Conservation (phyloP, 2,797 vertebrate species). For the Chaunax sp. region DNA sequence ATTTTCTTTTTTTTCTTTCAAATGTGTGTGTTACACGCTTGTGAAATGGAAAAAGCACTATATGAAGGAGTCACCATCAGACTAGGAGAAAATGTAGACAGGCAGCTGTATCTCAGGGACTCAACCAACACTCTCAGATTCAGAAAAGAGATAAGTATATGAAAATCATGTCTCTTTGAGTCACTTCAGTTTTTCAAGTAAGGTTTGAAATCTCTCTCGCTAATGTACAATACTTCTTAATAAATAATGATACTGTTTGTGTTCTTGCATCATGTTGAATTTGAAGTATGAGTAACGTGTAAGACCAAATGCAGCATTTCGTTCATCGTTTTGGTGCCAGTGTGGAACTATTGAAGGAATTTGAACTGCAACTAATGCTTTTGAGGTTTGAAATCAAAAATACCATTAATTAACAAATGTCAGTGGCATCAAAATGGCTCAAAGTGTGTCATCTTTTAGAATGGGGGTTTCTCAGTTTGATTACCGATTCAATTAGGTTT, state of each 20-base stretch:
- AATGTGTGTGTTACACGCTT: slow-evolving; percentile 29
- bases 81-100: slow-evolving; percentile 36
- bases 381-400: not conserved
- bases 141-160: slow-evolving; percentile 40
- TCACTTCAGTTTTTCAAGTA: slow-evolving; percentile 29
- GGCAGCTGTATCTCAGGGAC: slow-evolving; percentile 78
- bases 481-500: slow-evolving; percentile 25
- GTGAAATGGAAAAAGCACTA: slow-evolving; percentile 49
- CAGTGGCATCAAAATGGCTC: not conserved
- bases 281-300: slow-evolving; percentile 24
- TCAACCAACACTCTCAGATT: slow-evolving; percentile 44
- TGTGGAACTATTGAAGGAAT: slow-evolving; percentile 6
- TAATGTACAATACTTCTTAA: not conserved
- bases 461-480: not conserved
- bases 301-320: slow-evolving; percentile 19
- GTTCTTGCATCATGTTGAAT: slow-evolving; percentile 20
- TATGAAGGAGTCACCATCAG: slow-evolving; percentile 44
- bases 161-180: slow-evolving; percentile 46
- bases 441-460: not conserved
- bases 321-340: slow-evolving; percentile 11
- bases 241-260: slow-evolving; percentile 3
- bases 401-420: too few relatives aligned
- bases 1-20: too few relatives aligned
- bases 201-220: slow-evolving; percentile 18
- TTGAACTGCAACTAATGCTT: slow-evolving; percentile 1